phyloP scores from a whole-genome alignment of 1,140 invertebrate species.

The Arctopsyche grandis region DNA sequence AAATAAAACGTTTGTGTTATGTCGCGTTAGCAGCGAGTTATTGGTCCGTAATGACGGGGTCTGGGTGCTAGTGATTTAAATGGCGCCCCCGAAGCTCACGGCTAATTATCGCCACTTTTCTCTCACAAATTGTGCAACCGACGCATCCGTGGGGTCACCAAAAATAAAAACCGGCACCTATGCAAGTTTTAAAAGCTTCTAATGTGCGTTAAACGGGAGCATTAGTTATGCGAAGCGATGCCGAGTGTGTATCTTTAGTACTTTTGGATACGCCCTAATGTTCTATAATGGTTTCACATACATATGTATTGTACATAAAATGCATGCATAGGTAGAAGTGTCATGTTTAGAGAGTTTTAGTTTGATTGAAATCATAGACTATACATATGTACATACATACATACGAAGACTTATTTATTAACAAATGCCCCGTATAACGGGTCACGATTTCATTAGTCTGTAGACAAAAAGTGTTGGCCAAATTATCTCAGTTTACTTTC shows the following conservation, averaged over 20 bases:
- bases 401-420: no score
- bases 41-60: constrained; percentile 26
- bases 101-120: constrained; percentile 46
- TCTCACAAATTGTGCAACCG: constrained; percentile 29
- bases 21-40: constrained; percentile 36
- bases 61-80: constrained; percentile 45
- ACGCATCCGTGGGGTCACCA: not conserved
- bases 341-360: no score
- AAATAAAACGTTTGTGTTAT: not conserved
- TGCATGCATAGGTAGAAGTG: no score
- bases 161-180: constrained; percentile 44
- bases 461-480: no score
- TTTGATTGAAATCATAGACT: no score
- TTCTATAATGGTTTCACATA: not conserved
- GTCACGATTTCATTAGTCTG: no score
- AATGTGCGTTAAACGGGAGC: constrained; percentile 47
- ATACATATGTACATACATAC: no score
- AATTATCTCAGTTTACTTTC: no score
- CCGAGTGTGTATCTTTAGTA: not conserved
- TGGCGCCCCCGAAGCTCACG: constrained; percentile 16
- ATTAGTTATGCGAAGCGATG: constrained; percentile 41
- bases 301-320: not conserved
- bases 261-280: constrained; percentile 5
- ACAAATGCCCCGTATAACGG: no score
- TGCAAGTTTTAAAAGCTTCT: constrained; percentile 41